These are phyloP conservation scores for Stomatorhinus ivindoensis DNA, from an alignment of 2,113 vertebrate genomes.

Conservation along the genomic window DNA sequence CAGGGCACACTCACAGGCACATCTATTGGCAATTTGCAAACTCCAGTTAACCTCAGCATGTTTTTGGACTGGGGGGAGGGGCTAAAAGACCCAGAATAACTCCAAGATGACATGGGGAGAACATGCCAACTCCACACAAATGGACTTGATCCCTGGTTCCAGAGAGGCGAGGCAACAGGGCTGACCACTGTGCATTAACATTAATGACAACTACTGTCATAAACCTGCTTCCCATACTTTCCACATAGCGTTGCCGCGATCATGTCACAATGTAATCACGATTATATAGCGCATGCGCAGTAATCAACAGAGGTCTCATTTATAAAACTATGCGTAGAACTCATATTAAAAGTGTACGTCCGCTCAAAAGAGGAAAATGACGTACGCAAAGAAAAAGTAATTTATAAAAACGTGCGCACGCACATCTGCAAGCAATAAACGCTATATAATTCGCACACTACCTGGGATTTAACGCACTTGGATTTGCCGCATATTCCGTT, in stretches of 20 bases:
- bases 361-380: too few species aligned
- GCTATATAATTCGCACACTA: too few species aligned
- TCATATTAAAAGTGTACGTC: too few species aligned
- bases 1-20: background rate
- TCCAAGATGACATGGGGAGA: background rate
- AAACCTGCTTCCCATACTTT: background rate
- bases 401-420: too few species aligned
- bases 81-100: background rate
- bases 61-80: background rate
- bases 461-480: too few species aligned
- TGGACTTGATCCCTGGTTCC: background rate
- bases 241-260: background rate
- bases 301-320: too few species aligned
- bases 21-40: background rate
- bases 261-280: too few species aligned
- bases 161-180: background rate
- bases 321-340: too few species aligned
- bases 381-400: too few species aligned
- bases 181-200: background rate
- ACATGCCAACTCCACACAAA: background rate
- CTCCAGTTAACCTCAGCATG: background rate
- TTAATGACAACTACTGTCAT: background rate
- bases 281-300: too few species aligned
- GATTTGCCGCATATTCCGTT: too few species aligned
- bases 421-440: too few species aligned